Percentiles rank a stretch among this genome's conserved stretches.
These are phyloP conservation scores for Verasper variegatus DNA, from an alignment of 2,113 vertebrate genomes.

Conservation along the genomic window DNA sequence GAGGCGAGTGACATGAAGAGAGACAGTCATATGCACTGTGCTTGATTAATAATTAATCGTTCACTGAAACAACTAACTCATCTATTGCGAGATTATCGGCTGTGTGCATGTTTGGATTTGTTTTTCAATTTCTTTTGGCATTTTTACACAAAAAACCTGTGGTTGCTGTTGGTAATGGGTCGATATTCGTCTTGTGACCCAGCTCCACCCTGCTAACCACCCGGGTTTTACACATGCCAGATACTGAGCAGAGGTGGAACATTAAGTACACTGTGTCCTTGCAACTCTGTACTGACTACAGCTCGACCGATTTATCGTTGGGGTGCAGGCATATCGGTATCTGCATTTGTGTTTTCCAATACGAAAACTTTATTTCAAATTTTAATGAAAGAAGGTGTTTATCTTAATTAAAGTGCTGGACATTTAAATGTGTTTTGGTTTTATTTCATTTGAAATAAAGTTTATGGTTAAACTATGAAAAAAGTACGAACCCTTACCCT, in stretches of 20 bases:
- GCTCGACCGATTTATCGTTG: no score
- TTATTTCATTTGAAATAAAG: no score
- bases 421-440: no score
- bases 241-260: neutral
- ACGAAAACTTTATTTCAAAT: no score
- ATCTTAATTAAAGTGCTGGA: no score
- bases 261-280: slow-evolving; percentile 3
- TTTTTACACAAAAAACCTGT: neutral
- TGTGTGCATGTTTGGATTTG: neutral
- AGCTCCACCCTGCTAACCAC: neutral
- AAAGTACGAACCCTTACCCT: no score
- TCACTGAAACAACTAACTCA: neutral
- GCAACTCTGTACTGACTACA: neutral
- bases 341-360: no score
- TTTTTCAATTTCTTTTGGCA: neutral
- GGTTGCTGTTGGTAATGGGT: neutral
- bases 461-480: no score
- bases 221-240: neutral
- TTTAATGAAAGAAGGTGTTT: no score
- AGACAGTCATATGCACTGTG: neutral
- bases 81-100: no score
- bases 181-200: neutral
- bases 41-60: neutral
- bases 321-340: no score
- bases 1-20: neutral